Evolutionary conservation across 1,140 invertebrate species (phyloP), one percentile per base, ranked within the genome.

Genomic region (Apis cerana): DNA sequence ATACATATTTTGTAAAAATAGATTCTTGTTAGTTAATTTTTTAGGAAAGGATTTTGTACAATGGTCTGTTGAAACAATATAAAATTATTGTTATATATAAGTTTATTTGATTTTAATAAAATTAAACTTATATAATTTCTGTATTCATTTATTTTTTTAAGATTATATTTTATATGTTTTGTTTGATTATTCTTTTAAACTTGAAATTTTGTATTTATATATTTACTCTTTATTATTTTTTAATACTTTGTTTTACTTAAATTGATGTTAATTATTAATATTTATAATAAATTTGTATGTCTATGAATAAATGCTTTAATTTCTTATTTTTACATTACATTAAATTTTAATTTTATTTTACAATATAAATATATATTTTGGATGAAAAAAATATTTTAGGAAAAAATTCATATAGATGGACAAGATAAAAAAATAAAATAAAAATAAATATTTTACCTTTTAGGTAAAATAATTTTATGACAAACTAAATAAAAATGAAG

Each of bases 401-500:
- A 17, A 56, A 43, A 33, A 13, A 19, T 23, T 23, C 12, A 61
- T 50, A 27, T 27, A 27, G 1, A 70, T 4, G 0, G 10, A 10
- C 9, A 7, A 17, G n/a, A 48, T 48, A 4, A 10, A 11, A 4
- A 17, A n/a, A 48, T 48, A n/a, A 11, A 8, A 74, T 48, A 65
- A 74, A 56, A n/a, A 15, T 68, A 13, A 27, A 15, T 2, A 15
- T 59, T 50, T 77, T 72, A 17, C 62, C 67, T 83, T 78, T n/a
- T 48, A 88, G 86, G 68, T n/a, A n/a, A n/a, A n/a, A n/a, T n/a
- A 43, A 43, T 43, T 43, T 43, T 43, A 67, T 62, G 70, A 75
- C 78, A 86, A 69, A 84, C 8, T 83, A 21, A 79, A 71, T 79
- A 80, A 91, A 88, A 68, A 91, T 93, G 91, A 91, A 89, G 69